These are phyloP conservation scores for Riparia riparia DNA, from an alignment of 2,113 vertebrate genomes.

Conservation along the genomic window DNA sequence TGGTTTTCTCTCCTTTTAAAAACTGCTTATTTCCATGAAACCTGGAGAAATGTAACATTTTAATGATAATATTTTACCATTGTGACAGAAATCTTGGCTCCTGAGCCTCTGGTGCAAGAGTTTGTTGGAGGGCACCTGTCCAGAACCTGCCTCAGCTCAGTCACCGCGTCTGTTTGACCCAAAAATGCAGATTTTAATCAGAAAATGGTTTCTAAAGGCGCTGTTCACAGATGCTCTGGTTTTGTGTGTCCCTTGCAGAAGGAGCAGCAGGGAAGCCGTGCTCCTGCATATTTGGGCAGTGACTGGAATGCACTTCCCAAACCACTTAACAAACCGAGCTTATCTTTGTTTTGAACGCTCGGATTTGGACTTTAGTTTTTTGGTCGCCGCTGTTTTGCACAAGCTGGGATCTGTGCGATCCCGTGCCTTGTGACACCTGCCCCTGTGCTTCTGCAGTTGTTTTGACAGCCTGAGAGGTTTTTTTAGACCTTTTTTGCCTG, in stretches of 20 bases:
- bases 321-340: not conserved
- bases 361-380: not conserved
- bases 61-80: not conserved
- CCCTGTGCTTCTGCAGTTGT: not conserved
- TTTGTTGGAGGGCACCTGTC: not conserved
- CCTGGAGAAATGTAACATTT: not conserved
- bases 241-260: not conserved
- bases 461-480: not conserved
- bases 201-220: not conserved
- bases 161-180: not conserved
- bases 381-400: not conserved
- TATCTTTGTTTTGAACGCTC: not conserved
- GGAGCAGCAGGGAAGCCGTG: not conserved
- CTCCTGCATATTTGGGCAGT: not conserved
- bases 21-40: not conserved
- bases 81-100: not conserved
- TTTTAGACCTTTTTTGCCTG: not conserved
- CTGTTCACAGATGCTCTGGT: not conserved
- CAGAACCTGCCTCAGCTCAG: rapidly evolving
- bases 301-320: not conserved
- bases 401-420: not conserved
- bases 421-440: not conserved
- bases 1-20: not conserved
- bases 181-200: not conserved
- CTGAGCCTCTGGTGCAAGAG: not conserved